Percentiles rank a stretch among this genome's conserved stretches.
Conservation (phyloP, 2,113 vertebrate species). For the Pomatorhinus ruficollis region DNA sequence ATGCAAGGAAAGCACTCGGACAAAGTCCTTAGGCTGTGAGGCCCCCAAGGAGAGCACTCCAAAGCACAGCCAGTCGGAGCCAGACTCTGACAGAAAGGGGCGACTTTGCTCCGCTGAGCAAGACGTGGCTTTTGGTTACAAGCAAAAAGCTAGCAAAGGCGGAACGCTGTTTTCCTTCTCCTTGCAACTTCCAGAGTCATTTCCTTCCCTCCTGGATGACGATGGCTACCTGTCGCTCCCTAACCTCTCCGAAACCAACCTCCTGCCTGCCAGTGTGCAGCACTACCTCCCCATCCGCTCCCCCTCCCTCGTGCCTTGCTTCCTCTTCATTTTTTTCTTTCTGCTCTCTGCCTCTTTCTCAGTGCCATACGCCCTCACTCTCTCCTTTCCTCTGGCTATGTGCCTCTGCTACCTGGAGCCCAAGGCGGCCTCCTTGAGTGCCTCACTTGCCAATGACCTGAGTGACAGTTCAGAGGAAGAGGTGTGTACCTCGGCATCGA, state of each 20-base stretch:
- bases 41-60: slow-evolving; percentile 55
- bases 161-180: slow-evolving; percentile 96
- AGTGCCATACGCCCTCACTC: slow-evolving; percentile 95
- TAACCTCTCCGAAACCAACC: slow-evolving; percentile 87
- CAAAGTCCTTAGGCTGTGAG: slow-evolving; percentile 67
- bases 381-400: slow-evolving; percentile 98
- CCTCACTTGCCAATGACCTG: slow-evolving; percentile 95
- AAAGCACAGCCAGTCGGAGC: slow-evolving; percentile 50
- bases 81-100: slow-evolving; percentile 77
- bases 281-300: slow-evolving; percentile 93
- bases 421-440: slow-evolving; percentile 95
- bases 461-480: slow-evolving; percentile 99
- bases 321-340: slow-evolving; percentile 99
- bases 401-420: slow-evolving; percentile 99
- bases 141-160: slow-evolving; percentile 79
- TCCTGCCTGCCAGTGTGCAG: slow-evolving; percentile 90
- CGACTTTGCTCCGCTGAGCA: slow-evolving; percentile 78
- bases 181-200: slow-evolving; percentile 92
- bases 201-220: slow-evolving; percentile 91
- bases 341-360: slow-evolving; percentile 97
- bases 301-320: slow-evolving; percentile 94
- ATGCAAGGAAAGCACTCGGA: slow-evolving; percentile 82
- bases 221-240: slow-evolving; percentile 97
- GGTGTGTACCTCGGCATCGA: slow-evolving; percentile 88
- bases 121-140: slow-evolving; percentile 81